phyloP scores from a whole-genome alignment of 2,888 invertebrate genomes.

The Trilocha varians region DNA sequence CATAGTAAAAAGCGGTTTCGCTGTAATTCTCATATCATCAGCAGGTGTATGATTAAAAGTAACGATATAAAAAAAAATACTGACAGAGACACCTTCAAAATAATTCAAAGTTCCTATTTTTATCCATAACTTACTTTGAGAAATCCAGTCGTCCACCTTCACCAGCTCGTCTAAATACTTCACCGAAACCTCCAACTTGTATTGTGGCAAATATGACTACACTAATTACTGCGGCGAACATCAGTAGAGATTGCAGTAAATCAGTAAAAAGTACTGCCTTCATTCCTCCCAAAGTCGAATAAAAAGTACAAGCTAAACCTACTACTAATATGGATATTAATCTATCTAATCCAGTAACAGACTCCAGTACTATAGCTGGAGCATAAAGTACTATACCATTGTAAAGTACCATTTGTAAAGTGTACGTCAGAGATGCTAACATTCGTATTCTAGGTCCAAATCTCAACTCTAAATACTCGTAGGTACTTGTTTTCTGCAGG shows the following conservation, averaged over 20 bases:
- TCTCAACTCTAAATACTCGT: slow-evolving; percentile 92
- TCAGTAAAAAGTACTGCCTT: slow-evolving; percentile 93
- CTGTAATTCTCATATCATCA: too few species aligned
- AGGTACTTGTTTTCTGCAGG: slow-evolving; percentile 88
- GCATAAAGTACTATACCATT: slow-evolving; percentile 95
- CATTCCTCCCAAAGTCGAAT: slow-evolving; percentile 91
- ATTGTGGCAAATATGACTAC: slow-evolving; percentile 82
- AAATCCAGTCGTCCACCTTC: slow-evolving; percentile 81
- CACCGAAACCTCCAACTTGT: slow-evolving; percentile 78
- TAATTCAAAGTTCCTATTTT: not conserved
- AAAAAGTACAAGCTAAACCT: slow-evolving; percentile 87
- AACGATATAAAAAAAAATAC: not conserved
- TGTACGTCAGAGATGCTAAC: slow-evolving; percentile 87
- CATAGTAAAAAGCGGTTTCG: too few species aligned
- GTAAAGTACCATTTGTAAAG: slow-evolving; percentile 90
- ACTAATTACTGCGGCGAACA: slow-evolving; percentile 87
- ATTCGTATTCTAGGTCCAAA: slow-evolving; percentile 85
- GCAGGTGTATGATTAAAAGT: not conserved
- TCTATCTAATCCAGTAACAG: slow-evolving; percentile 86
- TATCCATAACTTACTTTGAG: slow-evolving; percentile 67
- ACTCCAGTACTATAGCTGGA: slow-evolving; percentile 90
- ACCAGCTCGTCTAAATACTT: slow-evolving; percentile 81
- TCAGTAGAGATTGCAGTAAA: slow-evolving; percentile 86
- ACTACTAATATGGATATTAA: slow-evolving; percentile 81
- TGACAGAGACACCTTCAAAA: not conserved